Evolutionary conservation across 2,797 vertebrate species (phyloP).

Genomic region (Dallia pectoralis): DNA sequence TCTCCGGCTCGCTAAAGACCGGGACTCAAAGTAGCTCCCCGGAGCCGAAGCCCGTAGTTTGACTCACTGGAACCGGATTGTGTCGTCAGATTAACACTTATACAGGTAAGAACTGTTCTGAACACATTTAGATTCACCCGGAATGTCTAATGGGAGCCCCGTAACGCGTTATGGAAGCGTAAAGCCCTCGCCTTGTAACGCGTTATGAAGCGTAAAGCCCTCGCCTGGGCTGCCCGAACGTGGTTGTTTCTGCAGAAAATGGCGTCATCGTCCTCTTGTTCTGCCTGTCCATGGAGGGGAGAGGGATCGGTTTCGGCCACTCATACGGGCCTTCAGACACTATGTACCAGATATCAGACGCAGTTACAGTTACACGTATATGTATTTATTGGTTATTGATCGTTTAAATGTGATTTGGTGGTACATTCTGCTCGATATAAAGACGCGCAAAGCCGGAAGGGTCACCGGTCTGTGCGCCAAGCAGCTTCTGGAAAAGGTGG

Average conservation of each 20-base stretch:
- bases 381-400: conserved; percentile 34
- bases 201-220: no score
- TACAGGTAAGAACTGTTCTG: conserved; percentile 66
- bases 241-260: conserved; percentile 80
- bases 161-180: conserved; percentile 44
- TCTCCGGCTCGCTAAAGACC: conserved; percentile 55
- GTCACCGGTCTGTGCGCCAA: conserved; percentile 76
- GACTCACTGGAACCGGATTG: conserved; percentile 35
- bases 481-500: conserved; percentile 75
- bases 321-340: conserved; percentile 42
- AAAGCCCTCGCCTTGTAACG: no score
- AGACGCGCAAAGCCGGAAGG: conserved; percentile 86
- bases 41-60: conserved; percentile 33
- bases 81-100: conserved; percentile 21
- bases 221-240: conserved; percentile 68
- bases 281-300: conserved; percentile 73
- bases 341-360: conserved; percentile 26
- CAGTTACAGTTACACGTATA: conserved; percentile 12
- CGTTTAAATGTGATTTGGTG: conserved; percentile 12
- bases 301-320: conserved; percentile 70
- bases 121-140: conserved; percentile 26
- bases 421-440: conserved; percentile 52
- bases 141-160: conserved; percentile 32
- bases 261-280: conserved; percentile 74
- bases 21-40: conserved; percentile 38